Percentiles rank a stretch among this genome's conserved stretches.
phyloP scores from a whole-genome alignment of 2,888 invertebrate genomes.

The Melieria omissa region DNA sequence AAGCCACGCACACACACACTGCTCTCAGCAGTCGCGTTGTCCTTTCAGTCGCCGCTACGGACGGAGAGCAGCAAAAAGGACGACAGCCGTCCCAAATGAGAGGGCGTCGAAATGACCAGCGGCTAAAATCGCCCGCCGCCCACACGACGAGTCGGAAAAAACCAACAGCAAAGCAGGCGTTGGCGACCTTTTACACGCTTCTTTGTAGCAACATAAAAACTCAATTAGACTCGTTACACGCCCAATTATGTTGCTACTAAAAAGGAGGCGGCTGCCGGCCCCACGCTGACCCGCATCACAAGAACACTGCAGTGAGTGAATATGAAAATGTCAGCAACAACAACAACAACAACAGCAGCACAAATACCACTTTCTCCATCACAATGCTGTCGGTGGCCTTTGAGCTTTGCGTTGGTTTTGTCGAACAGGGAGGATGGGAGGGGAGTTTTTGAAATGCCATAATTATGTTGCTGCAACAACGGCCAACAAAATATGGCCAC shows the following conservation, averaged over 20 bases:
- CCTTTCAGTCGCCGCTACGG: background rate
- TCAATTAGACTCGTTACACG: conserved; percentile 67
- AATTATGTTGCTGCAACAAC: conserved; percentile 52
- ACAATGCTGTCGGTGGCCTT: too few species aligned
- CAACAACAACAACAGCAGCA: background rate
- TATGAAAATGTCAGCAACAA: background rate
- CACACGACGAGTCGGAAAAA: background rate
- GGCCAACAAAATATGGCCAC: conserved; percentile 61
- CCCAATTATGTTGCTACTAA: conserved; percentile 55
- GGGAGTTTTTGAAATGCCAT: conserved; percentile 12
- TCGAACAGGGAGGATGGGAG: background rate
- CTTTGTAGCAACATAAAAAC: conserved; percentile 60
- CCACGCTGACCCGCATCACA: background rate
- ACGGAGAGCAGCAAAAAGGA: background rate
- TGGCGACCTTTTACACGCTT: conserved; percentile 24
- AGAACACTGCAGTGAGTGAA: background rate
- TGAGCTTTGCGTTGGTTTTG: too few species aligned
- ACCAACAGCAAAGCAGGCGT: background rate
- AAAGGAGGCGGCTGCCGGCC: background rate
- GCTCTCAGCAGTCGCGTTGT: conserved; percentile 11
- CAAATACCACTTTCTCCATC: background rate
- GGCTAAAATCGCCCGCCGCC: conserved; percentile 50
- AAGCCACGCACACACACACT: conserved; percentile 50
- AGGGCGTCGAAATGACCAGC: conserved; percentile 60
- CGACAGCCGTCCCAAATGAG: conserved; percentile 18